Conservation (phyloP, 2,113 vertebrate species). For the Aepyceros melampus region DNA sequence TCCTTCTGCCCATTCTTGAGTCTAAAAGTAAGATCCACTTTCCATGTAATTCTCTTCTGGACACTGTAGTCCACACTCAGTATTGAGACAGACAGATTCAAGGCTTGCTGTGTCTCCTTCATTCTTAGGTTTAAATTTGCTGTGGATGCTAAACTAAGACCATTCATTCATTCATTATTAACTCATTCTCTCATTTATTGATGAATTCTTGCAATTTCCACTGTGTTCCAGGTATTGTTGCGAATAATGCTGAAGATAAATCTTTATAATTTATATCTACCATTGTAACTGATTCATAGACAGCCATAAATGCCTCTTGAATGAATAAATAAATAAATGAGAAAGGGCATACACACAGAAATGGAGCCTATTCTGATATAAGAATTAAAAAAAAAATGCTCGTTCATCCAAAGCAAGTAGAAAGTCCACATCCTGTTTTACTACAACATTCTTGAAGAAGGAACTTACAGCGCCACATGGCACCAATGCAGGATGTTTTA, state of each 20-base stretch:
- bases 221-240: neutral
- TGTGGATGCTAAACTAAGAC: neutral
- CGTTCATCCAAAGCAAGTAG: neutral
- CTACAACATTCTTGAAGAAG: neutral
- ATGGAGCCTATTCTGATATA: neutral
- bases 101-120: neutral
- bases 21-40: neutral
- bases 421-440: neutral
- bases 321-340: neutral
- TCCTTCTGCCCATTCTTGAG: neutral
- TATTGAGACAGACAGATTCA: neutral
- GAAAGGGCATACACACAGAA: neutral
- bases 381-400: neutral
- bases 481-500: slow-evolving; percentile 11
- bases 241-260: neutral
- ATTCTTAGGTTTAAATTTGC: neutral
- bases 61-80: neutral
- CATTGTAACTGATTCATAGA: neutral
- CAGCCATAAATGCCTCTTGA: neutral
- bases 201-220: neutral
- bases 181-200: neutral
- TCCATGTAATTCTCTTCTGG: neutral
- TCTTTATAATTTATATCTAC: neutral
- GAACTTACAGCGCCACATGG: neutral
- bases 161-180: neutral